Base-by-base conservation (phyloP, 2,113 vertebrate genomes). In the Chelonoidis abingdonii region DNA sequence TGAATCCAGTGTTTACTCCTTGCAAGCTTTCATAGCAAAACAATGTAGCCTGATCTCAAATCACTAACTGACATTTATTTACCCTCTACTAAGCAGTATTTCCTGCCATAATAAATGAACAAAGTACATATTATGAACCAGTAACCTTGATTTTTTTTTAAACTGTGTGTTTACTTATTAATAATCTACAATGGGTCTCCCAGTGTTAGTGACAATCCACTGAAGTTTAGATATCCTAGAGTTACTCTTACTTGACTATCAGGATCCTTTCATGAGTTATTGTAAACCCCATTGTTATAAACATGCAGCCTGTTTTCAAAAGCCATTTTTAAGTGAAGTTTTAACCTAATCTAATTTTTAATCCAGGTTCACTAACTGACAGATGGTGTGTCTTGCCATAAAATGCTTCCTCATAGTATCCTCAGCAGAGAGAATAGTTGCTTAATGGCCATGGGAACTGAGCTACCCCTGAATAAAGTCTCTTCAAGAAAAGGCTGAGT, bases 401-500 rank as follows among this genome's bases (percentile, higher is more conserved):
- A 93, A 88, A 93, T 14, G 16, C 9, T 92, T 52, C 10, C 14
- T 13, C 29, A 76, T 27, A 59, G 24, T 38, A 69, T 76, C 47
- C 87, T 93, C 76, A 82, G 89, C n/a, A 31, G 21, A 88, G 38
- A 92, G 44, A 44, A 57, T 86, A 29, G 80, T 76, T 88, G 86
- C 80, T 81, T 16, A 41, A 44, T 14, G 27, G 4, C 89, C 38
- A 44, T 57, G 41, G 4, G 83, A 78, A 41, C 81, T 72, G 31
- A 35, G 59, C 11, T 78, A 47, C 75, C 41, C 41, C 4, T 47
- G 47, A 44, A 69, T 17, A 16, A n/a, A 35, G 62, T n/a, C 62
- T 16, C 62, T 69, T n/a, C 62, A n/a, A n/a, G 59, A 10, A 72
- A 72, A 38, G n/a, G 3, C 65, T 72, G n/a, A n/a, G 31, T 38